Percentiles rank a stretch among this genome's conserved stretches.
These are phyloP conservation scores for Pollenia labialis DNA, from an alignment of 2,888 invertebrate genomes.

Conservation along the genomic window DNA sequence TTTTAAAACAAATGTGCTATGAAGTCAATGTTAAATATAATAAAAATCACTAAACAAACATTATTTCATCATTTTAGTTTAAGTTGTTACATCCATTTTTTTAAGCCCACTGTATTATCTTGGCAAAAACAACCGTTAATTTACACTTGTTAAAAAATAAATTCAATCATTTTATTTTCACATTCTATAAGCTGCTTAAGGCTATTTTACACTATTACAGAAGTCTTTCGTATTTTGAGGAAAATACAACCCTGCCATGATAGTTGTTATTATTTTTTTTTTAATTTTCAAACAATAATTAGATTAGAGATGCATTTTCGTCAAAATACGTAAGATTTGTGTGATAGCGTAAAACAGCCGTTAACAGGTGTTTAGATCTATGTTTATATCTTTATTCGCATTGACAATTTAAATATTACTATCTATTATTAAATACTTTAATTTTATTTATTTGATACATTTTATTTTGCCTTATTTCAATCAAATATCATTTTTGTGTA, in stretches of 20 bases:
- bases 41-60: not conserved
- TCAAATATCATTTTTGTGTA: not conserved
- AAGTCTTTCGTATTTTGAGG: too few relatives aligned
- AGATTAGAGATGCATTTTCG: too few relatives aligned
- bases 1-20: constrained; percentile 24
- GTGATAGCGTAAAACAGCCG: too few relatives aligned
- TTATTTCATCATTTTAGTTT: not conserved
- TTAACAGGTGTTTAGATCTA: constrained; percentile 21
- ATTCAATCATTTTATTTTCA: constrained; percentile 29
- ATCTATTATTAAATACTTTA: not conserved
- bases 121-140: constrained; percentile 13
- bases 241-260: too few relatives aligned
- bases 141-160: constrained; percentile 34
- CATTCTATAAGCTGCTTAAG: not conserved
- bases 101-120: constrained; percentile 21
- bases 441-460: constrained; percentile 43
- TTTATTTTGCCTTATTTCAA: not conserved
- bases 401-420: constrained; percentile 29
- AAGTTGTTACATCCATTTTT: not conserved
- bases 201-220: too few relatives aligned
- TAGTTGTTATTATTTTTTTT: too few relatives aligned
- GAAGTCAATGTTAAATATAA: constrained; percentile 13
- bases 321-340: too few relatives aligned
- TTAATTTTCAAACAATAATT: too few relatives aligned
- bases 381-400: constrained; percentile 29